A percentile compares a stretch with the other conserved stretches of the same genome.
Evolutionary conservation across 2,113 vertebrate species (phyloP).

Genomic region (Lamprologus tigripictilis): DNA sequence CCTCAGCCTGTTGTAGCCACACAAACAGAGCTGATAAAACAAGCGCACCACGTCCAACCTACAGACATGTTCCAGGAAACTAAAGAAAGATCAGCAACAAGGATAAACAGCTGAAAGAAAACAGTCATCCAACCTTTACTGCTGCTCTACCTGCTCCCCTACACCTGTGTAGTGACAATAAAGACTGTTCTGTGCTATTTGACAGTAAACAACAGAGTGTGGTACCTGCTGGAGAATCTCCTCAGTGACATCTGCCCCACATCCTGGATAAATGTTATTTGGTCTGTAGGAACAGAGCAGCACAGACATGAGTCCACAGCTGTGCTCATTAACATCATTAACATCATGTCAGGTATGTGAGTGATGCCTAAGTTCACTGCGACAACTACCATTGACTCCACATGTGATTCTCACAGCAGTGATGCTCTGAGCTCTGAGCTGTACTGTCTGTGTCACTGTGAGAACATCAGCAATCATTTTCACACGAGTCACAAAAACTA

Average conservation of each 20-base stretch:
- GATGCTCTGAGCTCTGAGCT: not conserved
- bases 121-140: not conserved
- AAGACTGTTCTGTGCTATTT: not conserved
- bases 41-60: not conserved
- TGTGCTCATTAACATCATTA: not conserved
- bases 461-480: not conserved
- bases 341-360: not conserved
- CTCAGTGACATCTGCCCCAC: conserved; percentile 83
- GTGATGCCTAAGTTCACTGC: rapidly evolving
- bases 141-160: not conserved
- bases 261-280: conserved; percentile 91
- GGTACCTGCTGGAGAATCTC: conserved; percentile 79
- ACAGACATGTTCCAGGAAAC: not conserved
- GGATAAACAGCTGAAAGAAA: not conserved
- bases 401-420: not conserved
- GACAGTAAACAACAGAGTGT: not conserved
- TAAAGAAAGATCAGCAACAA: not conserved
- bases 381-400: rapidly evolving
- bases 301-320: not conserved
- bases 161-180: not conserved
- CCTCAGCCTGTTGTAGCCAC: not conserved
- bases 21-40: not conserved
- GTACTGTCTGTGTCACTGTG: not conserved
- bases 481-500: rapidly evolving
- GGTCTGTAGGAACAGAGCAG: conserved; percentile 68